Conservation (phyloP, 2,797 vertebrate genomes). For the Champsocephalus esox region DNA sequence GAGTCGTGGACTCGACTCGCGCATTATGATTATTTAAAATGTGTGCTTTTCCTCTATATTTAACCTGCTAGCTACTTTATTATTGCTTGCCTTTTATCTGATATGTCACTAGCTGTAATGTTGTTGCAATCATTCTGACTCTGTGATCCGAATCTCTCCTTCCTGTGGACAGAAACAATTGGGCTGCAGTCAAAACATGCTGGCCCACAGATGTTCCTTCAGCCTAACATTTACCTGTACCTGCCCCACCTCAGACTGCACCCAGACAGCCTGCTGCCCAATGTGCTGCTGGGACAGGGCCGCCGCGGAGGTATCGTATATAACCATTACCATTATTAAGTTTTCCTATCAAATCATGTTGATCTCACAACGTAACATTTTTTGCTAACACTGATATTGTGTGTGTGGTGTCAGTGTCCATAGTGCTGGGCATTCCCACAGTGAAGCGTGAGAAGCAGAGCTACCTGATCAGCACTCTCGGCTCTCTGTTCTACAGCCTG, state of each 20-base stretch:
- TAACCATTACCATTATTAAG: neutral
- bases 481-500: constrained; percentile 86
- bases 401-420: constrained; percentile 81
- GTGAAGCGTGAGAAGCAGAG: constrained; percentile 86
- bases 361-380: too few species aligned
- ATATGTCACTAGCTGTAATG: too few species aligned
- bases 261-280: constrained; percentile 80
- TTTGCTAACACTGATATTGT: neutral
- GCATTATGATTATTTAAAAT: too few species aligned
- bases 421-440: constrained; percentile 91
- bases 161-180: neutral
- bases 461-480: constrained; percentile 88
- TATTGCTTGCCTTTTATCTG: too few species aligned
- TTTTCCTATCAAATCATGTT: neutral
- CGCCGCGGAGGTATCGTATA: constrained; percentile 83
- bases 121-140: too few species aligned
- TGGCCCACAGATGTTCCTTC: neutral
- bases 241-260: constrained; percentile 88
- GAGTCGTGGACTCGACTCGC: too few species aligned
- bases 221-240: constrained; percentile 62
- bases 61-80: too few species aligned
- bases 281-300: constrained; percentile 85
- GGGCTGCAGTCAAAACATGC: neutral
- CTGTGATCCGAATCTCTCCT: too few species aligned
- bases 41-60: too few species aligned